Evolutionary conservation across 2,888 invertebrate species (phyloP).

Genomic region (Tanytarsus gracilentus): DNA sequence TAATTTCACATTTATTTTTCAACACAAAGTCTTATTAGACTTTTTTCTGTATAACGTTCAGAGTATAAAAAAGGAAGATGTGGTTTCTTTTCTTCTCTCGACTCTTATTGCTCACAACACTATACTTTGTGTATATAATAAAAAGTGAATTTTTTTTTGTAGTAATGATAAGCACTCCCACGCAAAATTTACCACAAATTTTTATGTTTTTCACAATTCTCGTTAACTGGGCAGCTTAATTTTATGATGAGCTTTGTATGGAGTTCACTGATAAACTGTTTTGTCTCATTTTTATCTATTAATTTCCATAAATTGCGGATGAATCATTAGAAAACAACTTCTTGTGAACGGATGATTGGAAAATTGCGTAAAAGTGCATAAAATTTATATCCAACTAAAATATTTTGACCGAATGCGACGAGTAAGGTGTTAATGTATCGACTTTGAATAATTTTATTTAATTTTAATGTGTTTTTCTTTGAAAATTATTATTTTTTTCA

Average conservation of each 20-base stretch:
- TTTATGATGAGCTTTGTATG: background rate
- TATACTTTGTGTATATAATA: conserved; percentile 15
- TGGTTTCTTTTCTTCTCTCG: background rate
- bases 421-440: background rate
- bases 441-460: background rate
- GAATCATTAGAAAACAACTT: background rate
- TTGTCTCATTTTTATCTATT: background rate
- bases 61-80: conserved; percentile 5
- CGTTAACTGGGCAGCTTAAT: background rate
- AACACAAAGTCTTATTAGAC: background rate
- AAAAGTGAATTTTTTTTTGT: background rate
- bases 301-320: background rate
- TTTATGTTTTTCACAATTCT: background rate
- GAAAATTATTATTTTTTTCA: conserved; percentile 10
- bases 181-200: conserved; percentile 10
- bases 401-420: background rate
- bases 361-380: background rate
- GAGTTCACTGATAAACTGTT: too few relatives aligned
- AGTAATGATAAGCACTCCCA: conserved; percentile 16
- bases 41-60: background rate
- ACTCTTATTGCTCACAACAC: too few relatives aligned
- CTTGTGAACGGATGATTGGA: conserved; percentile 16
- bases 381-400: background rate
- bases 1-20: background rate
- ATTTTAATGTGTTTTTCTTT: conserved; percentile 10